Evolutionary conservation across 2,888 invertebrate species (phyloP).

Genomic region (Endotricha flammealis): DNA sequence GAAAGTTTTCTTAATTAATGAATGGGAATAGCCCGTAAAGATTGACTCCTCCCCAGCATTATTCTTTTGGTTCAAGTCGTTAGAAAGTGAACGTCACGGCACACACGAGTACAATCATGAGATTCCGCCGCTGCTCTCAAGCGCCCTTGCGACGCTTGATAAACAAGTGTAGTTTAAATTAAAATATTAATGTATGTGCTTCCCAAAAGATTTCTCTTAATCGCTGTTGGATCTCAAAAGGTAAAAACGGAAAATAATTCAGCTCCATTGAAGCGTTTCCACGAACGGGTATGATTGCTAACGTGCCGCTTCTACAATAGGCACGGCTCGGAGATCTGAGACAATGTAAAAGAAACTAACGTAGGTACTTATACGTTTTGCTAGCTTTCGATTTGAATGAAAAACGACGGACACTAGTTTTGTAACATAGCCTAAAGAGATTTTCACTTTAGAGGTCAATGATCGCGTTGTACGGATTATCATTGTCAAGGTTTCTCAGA

Average conservation of each 20-base stretch:
- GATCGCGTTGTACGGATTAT: slow-evolving; percentile 18
- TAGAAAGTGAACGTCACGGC: slow-evolving; percentile 54
- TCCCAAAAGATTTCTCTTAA: slow-evolving; percentile 39
- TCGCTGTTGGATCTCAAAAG: slow-evolving; percentile 23
- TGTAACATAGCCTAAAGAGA: slow-evolving; percentile 35
- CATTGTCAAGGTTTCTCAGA: slow-evolving; percentile 1
- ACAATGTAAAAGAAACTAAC: slow-evolving; percentile 41
- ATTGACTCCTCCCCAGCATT: slow-evolving; percentile 44
- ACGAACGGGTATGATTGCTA: slow-evolving; percentile 42
- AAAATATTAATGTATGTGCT: slow-evolving; percentile 13
- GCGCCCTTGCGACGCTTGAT: slow-evolving; percentile 8
- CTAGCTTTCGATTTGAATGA: slow-evolving; percentile 54
- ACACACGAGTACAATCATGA: slow-evolving; percentile 11
- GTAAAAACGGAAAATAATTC: slow-evolving; percentile 57
- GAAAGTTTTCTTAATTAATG: slow-evolving; percentile 66
- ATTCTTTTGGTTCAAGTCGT: slow-evolving; percentile 40
- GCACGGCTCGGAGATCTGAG: slow-evolving; percentile 43
- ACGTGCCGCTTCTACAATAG: slow-evolving; percentile 2
- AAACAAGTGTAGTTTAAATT: slow-evolving; percentile 17
- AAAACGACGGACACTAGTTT: slow-evolving; percentile 45
- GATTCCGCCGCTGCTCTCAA: slow-evolving; percentile 1
- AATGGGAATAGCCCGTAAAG: slow-evolving; percentile 46
- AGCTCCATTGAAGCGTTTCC: slow-evolving; percentile 55
- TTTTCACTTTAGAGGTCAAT: slow-evolving; percentile 48
- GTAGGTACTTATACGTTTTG: slow-evolving; percentile 51